Evolutionary conservation across 1,140 invertebrate species (phyloP).

Genomic region (Pseudomyrmex dendroicus): DNA sequence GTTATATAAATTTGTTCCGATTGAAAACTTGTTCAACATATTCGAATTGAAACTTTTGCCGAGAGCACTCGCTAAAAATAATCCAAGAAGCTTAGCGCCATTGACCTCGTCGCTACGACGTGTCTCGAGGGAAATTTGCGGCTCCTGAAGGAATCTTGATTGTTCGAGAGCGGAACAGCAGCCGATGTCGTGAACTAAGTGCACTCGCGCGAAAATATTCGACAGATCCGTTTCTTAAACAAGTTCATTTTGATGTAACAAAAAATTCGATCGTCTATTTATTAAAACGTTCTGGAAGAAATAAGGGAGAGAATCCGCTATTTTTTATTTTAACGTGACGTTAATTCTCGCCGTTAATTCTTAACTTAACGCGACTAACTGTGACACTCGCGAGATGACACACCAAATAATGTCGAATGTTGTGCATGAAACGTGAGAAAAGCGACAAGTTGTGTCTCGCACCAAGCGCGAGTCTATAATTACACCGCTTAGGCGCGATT

Average conservation of each 20-base stretch:
- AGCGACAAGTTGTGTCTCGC: conserved; percentile 3
- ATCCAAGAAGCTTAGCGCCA: conserved; percentile 46
- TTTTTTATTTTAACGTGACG: conserved; percentile 6
- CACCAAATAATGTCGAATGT: conserved; percentile 13
- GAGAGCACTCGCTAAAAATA: conserved; percentile 21
- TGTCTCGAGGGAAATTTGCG: conserved; percentile 61
- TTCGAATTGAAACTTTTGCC: conserved; percentile 41
- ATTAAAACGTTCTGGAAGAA: not conserved
- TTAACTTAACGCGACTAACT: not conserved
- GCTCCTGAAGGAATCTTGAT: conserved; percentile 36
- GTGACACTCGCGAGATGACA: conserved; percentile 12
- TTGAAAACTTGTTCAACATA: conserved; percentile 21
- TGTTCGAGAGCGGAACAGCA: conserved; percentile 18
- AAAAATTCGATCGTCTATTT: conserved; percentile 5
- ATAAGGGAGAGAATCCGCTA: not conserved
- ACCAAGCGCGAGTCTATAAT: conserved; percentile 7
- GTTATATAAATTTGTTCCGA: conserved; percentile 17
- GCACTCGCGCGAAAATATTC: conserved; percentile 4
- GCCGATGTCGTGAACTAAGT: not conserved
- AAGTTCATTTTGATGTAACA: conserved; percentile 2
- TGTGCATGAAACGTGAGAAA: not conserved
- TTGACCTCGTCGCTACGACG: conserved; percentile 29
- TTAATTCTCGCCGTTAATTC: conserved; percentile 11
- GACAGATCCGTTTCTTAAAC: conserved; percentile 49
- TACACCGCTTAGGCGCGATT: conserved; percentile 15